Evolutionary conservation across 2,113 vertebrate species (phyloP).

Genomic region (Gorsachius goisagi): DNA sequence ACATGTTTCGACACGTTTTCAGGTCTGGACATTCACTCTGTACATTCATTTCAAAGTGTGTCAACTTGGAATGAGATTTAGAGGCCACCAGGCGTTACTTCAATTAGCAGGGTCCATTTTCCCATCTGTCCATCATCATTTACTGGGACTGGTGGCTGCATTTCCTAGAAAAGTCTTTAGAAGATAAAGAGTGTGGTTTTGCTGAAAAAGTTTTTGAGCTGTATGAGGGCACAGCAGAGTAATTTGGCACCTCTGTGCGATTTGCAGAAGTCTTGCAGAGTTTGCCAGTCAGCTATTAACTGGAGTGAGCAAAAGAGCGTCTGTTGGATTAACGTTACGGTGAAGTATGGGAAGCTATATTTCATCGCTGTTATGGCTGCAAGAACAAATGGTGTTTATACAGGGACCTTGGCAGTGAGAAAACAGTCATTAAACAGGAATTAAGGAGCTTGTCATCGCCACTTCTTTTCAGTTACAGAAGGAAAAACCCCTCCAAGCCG

Average conservation of each 20-base stretch:
- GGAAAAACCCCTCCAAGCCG: conserved; percentile 73
- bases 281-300: conserved; percentile 54
- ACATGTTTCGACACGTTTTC: conserved; percentile 48
- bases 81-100: conserved; percentile 14
- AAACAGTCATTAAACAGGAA: conserved; percentile 88
- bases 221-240: conserved; percentile 23
- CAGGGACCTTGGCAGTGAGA: conserved; percentile 84
- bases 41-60: conserved; percentile 51
- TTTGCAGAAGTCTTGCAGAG: neutral
- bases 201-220: conserved; percentile 15
- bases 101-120: conserved; percentile 11
- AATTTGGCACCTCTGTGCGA: conserved; percentile 48
- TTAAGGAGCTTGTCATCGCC: conserved; percentile 86
- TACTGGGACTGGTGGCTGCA: neutral
- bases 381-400: conserved; percentile 84
- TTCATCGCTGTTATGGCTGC: conserved; percentile 80
- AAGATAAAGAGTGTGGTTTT: conserved; percentile 49
- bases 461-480: conserved; percentile 77
- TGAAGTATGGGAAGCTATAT: conserved; percentile 79
- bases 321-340: conserved; percentile 72
- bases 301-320: conserved; percentile 35
- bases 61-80: conserved; percentile 56
- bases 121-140: conserved; percentile 30
- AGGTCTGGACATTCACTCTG: conserved; percentile 42
- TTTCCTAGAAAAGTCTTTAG: conserved; percentile 46